These are phyloP conservation scores for Mythimna pallens DNA, from an alignment of 2,888 invertebrate species.

Conservation along the genomic window DNA sequence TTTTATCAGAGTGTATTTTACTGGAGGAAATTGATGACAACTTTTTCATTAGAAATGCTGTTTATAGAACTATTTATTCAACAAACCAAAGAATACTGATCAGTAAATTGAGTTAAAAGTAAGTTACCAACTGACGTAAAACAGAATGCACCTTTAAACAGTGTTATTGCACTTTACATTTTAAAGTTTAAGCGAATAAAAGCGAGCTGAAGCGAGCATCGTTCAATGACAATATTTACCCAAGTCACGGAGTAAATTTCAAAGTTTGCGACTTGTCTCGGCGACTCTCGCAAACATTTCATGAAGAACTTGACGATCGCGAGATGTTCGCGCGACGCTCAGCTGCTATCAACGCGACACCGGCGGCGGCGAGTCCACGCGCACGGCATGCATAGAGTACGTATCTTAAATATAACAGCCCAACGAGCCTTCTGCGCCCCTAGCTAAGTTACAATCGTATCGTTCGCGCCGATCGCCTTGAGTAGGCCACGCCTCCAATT, in stretches of 20 bases:
- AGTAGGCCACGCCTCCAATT: too few species aligned
- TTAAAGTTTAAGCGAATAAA: background rate
- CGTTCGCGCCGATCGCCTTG: too few species aligned
- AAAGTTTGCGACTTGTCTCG: conserved; percentile 3
- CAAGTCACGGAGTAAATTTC: conserved; percentile 32
- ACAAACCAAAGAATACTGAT: background rate
- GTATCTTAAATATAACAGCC: too few species aligned
- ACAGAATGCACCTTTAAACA: background rate
- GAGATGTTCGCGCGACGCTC: background rate
- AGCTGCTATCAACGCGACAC: background rate
- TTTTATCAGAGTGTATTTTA: background rate
- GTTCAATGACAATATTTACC: conserved; percentile 16
- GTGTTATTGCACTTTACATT: conserved; percentile 1
- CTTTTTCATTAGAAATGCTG: background rate
- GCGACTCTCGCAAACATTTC: background rate
- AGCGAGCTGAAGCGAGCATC: background rate
- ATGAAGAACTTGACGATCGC: conserved; percentile 10
- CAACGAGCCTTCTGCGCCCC: too few species aligned
- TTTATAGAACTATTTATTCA: background rate
- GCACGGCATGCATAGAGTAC: too few species aligned
- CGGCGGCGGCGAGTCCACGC: background rate
- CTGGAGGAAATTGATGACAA: background rate
- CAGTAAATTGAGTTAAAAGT: conserved; percentile 1
- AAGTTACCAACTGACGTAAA: background rate
- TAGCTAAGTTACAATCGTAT: too few species aligned